A percentile compares a stretch with the other conserved stretches of the same genome.
phyloP scores from a whole-genome alignment of 2,113 vertebrate genomes.

The Anhinga anhinga region DNA sequence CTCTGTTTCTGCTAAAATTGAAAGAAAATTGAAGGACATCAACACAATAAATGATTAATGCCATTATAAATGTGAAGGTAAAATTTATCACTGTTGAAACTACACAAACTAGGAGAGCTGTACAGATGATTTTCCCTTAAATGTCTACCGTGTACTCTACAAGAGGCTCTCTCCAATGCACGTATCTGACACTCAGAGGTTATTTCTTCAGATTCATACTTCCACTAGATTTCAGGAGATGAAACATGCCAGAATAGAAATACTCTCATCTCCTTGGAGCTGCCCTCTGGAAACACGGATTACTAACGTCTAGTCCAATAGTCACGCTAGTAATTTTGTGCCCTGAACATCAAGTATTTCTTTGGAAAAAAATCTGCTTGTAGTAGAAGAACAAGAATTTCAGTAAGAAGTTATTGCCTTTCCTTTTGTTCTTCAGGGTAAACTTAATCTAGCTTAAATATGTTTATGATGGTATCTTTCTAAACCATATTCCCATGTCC shows the following conservation, averaged over 20 bases:
- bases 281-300: neutral
- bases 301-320: neutral
- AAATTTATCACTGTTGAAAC: neutral
- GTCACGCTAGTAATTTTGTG: neutral
- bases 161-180: neutral
- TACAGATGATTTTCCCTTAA: neutral
- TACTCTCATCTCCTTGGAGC: neutral
- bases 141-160: neutral
- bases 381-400: neutral
- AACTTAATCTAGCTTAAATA: neutral
- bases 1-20: neutral
- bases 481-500: neutral
- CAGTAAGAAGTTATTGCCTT: neutral
- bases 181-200: neutral
- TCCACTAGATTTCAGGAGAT: neutral
- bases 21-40: constrained; percentile 2
- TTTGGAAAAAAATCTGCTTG: neutral
- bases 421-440: neutral
- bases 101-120: neutral
- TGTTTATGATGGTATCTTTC: neutral
- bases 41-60: neutral
- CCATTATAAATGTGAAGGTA: neutral
- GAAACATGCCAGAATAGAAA: neutral
- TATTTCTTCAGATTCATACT: neutral
- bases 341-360: neutral